Percentiles rank a stretch among this genome's conserved stretches.
These are phyloP conservation scores for Hemibates koningsi DNA, from an alignment of 2,113 vertebrate genomes.

Conservation along the genomic window DNA sequence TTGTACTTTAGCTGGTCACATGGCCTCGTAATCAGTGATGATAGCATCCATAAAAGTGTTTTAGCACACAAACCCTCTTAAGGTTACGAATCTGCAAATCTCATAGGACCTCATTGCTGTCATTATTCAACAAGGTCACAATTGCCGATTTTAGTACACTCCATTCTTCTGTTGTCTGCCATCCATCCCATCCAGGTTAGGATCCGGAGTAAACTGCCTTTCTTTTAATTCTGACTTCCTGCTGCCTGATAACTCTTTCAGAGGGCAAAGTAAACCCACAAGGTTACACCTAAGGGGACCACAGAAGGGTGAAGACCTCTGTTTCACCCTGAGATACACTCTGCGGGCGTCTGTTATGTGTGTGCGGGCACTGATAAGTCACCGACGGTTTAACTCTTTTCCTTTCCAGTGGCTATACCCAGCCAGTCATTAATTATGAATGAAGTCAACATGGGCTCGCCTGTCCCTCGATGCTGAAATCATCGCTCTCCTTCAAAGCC, in stretches of 20 bases:
- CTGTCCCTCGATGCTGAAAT: constrained; percentile 36
- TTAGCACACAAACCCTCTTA: background rate
- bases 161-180: background rate
- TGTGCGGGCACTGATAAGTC: constrained; percentile 26
- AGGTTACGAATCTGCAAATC: background rate
- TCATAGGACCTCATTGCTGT: background rate
- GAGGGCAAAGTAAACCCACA: background rate
- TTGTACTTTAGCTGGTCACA: background rate
- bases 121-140: background rate
- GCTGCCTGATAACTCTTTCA: background rate
- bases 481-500: constrained; percentile 22
- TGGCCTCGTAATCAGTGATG: background rate
- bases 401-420: background rate
- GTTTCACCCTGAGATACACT: constrained; percentile 28
- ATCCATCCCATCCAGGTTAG: background rate
- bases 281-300: constrained; percentile 10
- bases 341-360: background rate
- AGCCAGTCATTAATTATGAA: constrained; percentile 56
- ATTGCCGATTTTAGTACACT: background rate
- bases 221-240: background rate
- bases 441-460: constrained; percentile 30
- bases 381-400: constrained; percentile 16
- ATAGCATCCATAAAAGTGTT: background rate
- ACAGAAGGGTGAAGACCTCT: constrained; percentile 36
- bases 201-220: background rate